These are phyloP conservation scores for Synergus gifuensis DNA, from an alignment of 2,888 invertebrate species.

Conservation along the genomic window DNA sequence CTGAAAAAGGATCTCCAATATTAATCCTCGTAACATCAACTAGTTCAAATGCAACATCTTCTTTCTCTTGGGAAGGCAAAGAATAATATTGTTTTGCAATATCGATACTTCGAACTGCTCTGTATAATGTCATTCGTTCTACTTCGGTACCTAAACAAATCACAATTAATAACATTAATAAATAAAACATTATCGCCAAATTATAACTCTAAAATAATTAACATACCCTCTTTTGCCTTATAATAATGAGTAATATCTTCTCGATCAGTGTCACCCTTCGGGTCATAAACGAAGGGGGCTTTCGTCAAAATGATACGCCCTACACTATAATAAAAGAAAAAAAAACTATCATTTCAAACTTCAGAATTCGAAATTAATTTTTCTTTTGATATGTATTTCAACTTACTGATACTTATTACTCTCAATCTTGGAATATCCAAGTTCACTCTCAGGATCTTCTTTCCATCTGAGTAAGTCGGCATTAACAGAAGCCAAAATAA, in stretches of 20 bases:
- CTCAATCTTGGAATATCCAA: conserved; percentile 85
- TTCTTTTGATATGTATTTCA: too few species aligned
- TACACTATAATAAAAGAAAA: conserved; percentile 79
- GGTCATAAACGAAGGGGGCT: conserved; percentile 85
- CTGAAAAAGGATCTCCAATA: conserved; percentile 85
- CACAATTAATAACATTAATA: neutral
- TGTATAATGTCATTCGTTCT: conserved; percentile 86
- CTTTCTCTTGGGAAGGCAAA: conserved; percentile 80
- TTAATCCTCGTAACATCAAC: conserved; percentile 84
- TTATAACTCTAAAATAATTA: too few species aligned
- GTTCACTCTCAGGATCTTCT: conserved; percentile 82
- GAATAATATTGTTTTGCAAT: conserved; percentile 84
- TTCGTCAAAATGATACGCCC: conserved; percentile 88
- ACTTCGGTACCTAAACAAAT: conserved; percentile 81
- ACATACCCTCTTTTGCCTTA: conserved; percentile 84
- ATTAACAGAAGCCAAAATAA: conserved; percentile 90
- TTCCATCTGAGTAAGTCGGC: conserved; percentile 91
- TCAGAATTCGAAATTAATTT: too few species aligned
- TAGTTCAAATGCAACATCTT: conserved; percentile 83
- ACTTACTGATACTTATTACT: conserved; percentile 87
- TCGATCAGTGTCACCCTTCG: conserved; percentile 85
- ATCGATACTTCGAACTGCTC: conserved; percentile 85
- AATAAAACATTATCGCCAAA: neutral
- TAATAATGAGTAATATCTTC: conserved; percentile 85
- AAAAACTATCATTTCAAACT: neutral